phyloP scores from a whole-genome alignment of 1,140 invertebrate genomes.

The Hydropsyche tenuis region DNA sequence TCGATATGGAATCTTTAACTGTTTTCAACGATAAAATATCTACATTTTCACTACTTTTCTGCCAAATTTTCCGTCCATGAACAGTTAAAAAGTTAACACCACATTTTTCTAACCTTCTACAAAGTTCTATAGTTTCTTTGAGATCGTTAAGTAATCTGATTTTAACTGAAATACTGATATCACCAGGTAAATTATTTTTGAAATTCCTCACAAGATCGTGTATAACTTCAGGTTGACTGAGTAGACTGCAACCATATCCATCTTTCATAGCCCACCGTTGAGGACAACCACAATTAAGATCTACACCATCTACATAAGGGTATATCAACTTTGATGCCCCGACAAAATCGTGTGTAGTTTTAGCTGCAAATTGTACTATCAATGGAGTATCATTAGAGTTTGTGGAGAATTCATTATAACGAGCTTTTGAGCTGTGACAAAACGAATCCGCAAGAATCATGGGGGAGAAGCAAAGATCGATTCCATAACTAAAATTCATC shows the following conservation, averaged over 20 bases:
- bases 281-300: conserved; percentile 97
- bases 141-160: conserved; percentile 74
- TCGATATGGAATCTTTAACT: conserved; percentile 73
- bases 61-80: conserved; percentile 86
- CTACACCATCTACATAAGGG: conserved; percentile 88
- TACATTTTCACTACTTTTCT: conserved; percentile 80
- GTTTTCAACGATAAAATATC: conserved; percentile 75
- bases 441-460: conserved; percentile 97
- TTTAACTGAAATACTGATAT: conserved; percentile 92
- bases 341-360: conserved; percentile 82
- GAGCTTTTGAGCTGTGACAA: conserved; percentile 84
- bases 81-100: conserved; percentile 89
- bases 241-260: conserved; percentile 86
- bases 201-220: conserved; percentile 81
- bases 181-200: conserved; percentile 71
- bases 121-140: conserved; percentile 64
- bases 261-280: conserved; percentile 93
- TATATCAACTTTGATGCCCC: conserved; percentile 83
- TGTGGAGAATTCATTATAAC: conserved; percentile 88
- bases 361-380: conserved; percentile 95
- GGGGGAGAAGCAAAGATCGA: conserved; percentile 91
- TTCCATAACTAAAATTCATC: conserved; percentile 70
- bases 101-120: conserved; percentile 80
- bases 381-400: conserved; percentile 80
- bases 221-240: conserved; percentile 84